These are phyloP conservation scores for Autographa pulchrina DNA, from an alignment of 2,888 invertebrate species.

Conservation along the genomic window DNA sequence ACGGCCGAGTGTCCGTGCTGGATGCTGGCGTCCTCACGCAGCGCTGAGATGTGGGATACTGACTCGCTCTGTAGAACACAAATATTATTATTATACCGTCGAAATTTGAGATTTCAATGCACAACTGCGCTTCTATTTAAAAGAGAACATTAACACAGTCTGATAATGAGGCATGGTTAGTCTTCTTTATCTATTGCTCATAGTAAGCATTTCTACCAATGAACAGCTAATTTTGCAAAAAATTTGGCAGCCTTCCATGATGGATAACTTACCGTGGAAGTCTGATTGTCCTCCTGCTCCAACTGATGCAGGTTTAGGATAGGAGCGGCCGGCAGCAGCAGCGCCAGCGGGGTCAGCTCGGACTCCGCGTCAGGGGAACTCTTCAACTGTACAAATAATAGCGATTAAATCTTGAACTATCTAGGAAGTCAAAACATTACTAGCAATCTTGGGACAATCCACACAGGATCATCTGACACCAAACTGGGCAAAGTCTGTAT, in stretches of 20 bases:
- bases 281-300: slow-evolving; percentile 60
- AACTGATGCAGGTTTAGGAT: slow-evolving; percentile 83
- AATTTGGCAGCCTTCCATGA: neutral
- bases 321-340: slow-evolving; percentile 95
- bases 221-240: too few species aligned
- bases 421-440: neutral
- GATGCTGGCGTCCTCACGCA: slow-evolving; percentile 89
- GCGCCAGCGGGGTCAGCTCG: slow-evolving; percentile 91
- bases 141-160: too few species aligned
- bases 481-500: too few species aligned
- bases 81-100: neutral
- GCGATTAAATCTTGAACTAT: neutral
- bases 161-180: too few species aligned
- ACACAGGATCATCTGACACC: too few species aligned
- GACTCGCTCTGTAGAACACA: slow-evolving; percentile 60
- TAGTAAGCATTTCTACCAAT: too few species aligned
- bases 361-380: slow-evolving; percentile 55
- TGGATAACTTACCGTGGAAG: slow-evolving; percentile 58
- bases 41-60: slow-evolving; percentile 70
- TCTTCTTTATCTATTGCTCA: too few species aligned
- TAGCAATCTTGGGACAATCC: too few species aligned
- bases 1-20: slow-evolving; percentile 90
- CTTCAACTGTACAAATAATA: slow-evolving; percentile 63
- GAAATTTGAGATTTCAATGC: too few species aligned
- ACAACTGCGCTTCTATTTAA: too few species aligned